Evolutionary conservation across 2,888 invertebrate species (phyloP).

Genomic region (Priocnemis perturbator): DNA sequence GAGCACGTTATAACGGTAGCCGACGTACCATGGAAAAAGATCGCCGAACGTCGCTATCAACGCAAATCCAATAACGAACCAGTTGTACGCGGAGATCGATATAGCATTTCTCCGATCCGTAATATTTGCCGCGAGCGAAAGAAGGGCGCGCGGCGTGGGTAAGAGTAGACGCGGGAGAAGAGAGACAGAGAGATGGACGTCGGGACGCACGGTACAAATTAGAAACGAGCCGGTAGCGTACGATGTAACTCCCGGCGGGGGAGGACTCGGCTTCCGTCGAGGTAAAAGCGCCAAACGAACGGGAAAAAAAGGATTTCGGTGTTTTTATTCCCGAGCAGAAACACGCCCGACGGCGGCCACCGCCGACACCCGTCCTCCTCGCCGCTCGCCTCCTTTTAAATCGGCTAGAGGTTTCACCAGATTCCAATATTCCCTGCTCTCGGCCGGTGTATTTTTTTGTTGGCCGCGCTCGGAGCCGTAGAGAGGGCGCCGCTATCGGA

Average conservation of each 20-base stretch:
- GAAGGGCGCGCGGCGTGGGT: not conserved
- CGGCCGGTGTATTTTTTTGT: too few relatives aligned
- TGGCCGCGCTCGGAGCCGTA: not conserved
- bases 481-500: not conserved
- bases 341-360: too few relatives aligned
- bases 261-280: not conserved
- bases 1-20: not conserved
- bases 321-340: not conserved
- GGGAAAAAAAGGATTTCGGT: constrained; percentile 1
- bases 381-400: too few relatives aligned
- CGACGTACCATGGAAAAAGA: not conserved
- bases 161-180: constrained; percentile 1
- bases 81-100: too few relatives aligned
- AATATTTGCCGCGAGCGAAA: constrained; percentile 5
- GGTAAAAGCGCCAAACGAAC: not conserved
- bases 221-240: too few relatives aligned
- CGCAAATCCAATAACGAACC: constrained; percentile 1
- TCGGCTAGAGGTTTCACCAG: too few relatives aligned
- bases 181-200: constrained; percentile 1
- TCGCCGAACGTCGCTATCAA: not conserved
- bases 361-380: too few relatives aligned
- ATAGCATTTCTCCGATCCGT: not conserved
- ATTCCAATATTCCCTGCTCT: too few relatives aligned
- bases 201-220: not conserved
- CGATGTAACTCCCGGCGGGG: not conserved